A percentile compares a stretch with the other conserved stretches of the same genome.
Conservation (phyloP, 2,113 vertebrate species). For the Sinosuthora webbiana region DNA sequence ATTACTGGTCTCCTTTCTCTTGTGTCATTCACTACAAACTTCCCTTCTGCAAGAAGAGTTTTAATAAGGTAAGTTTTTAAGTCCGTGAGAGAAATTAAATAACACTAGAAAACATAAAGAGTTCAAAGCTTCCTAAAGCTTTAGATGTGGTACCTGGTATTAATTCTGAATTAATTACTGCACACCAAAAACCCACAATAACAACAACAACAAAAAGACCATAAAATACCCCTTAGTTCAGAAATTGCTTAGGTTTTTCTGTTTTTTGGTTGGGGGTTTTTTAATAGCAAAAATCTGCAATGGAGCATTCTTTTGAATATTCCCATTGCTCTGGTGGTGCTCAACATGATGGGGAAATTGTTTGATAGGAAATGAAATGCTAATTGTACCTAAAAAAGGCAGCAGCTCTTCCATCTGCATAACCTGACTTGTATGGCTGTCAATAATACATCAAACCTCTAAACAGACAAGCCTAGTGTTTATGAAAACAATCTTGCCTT, state of each 20-base stretch:
- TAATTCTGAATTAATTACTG: neutral
- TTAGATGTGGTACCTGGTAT: neutral
- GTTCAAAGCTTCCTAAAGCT: neutral
- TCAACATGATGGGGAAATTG: conserved; percentile 1
- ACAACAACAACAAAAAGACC: neutral
- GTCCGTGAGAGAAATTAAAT: neutral
- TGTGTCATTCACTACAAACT: neutral
- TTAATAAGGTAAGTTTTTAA: neutral
- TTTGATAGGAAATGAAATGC: conserved; percentile 50
- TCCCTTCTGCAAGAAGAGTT: neutral
- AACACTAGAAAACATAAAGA: neutral
- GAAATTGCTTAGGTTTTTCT: neutral
- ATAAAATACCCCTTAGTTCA: neutral
- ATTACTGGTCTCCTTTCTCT: neutral
- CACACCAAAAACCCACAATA: neutral
- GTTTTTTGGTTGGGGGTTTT: neutral
- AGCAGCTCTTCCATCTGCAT: neutral
- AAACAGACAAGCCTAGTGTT: neutral
- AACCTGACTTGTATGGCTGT: conserved; percentile 18
- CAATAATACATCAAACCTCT: conserved; percentile 6
- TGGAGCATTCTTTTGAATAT: neutral
- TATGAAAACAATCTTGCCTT: neutral
- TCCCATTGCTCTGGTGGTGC: neutral
- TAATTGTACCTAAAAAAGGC: conserved; percentile 48
- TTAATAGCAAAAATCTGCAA: neutral